Evolutionary conservation across 2,888 invertebrate genomes (phyloP).

Genomic region (Philonicus albiceps): DNA sequence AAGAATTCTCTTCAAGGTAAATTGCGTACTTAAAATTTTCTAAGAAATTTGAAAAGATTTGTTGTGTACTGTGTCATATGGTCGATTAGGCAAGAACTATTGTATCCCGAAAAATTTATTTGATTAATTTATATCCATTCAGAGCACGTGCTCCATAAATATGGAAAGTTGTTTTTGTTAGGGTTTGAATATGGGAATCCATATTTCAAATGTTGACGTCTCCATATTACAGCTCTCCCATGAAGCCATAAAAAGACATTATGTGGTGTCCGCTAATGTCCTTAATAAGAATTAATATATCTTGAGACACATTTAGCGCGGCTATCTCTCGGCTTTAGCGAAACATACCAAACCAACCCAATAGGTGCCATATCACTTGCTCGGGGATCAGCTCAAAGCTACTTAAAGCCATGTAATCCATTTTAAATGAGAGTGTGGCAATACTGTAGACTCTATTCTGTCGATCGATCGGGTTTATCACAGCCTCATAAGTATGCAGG

Average conservation of each 20-base stretch:
- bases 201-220: background rate
- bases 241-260: background rate
- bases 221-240: background rate
- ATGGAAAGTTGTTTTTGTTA: background rate
- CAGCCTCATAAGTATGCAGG: constrained; percentile 27
- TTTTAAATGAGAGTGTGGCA: constrained; percentile 4
- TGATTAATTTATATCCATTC: background rate
- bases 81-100: background rate
- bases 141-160: background rate
- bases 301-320: background rate
- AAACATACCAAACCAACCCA: background rate
- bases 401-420: constrained; percentile 16
- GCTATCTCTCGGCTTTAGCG: background rate
- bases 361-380: background rate
- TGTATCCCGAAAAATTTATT: background rate
- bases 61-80: background rate
- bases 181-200: background rate
- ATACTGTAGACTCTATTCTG: background rate
- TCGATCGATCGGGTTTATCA: background rate
- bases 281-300: background rate
- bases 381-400: background rate
- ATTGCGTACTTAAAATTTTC: background rate
- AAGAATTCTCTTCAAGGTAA: background rate
- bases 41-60: background rate
- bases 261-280: background rate